These are phyloP conservation scores for Erebia aethiops DNA, from an alignment of 2,888 invertebrate species.

Conservation along the genomic window DNA sequence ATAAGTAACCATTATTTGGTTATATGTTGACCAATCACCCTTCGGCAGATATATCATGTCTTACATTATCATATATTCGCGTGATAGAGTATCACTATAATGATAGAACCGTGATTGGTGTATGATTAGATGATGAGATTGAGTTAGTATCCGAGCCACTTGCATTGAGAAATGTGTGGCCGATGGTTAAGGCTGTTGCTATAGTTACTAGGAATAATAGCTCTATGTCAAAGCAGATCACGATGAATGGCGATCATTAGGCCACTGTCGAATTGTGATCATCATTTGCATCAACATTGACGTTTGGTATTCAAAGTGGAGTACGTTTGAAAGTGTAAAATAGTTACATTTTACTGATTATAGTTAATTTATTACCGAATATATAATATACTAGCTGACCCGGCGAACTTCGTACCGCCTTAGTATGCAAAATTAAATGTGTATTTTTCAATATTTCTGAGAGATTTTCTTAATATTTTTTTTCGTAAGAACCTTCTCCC, in stretches of 20 bases:
- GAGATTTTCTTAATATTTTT: too few relatives aligned
- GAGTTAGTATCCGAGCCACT: slow-evolving; percentile 46
- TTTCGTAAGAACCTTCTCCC: too few relatives aligned
- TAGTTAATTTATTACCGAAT: too few relatives aligned
- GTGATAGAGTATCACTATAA: slow-evolving; percentile 16
- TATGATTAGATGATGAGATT: slow-evolving; percentile 51
- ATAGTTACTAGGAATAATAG: slow-evolving; percentile 49
- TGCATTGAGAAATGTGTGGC: slow-evolving; percentile 50
- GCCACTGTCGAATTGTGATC: slow-evolving; percentile 56
- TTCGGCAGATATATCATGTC: slow-evolving; percentile 10
- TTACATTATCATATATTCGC: slow-evolving; percentile 11
- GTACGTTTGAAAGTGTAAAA: slow-evolving; percentile 22
- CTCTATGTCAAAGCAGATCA: slow-evolving; percentile 70
- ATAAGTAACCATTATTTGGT: too few relatives aligned
- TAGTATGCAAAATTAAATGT: too few relatives aligned
- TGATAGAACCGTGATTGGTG: slow-evolving; percentile 18
- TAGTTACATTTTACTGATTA: too few relatives aligned
- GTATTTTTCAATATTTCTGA: too few relatives aligned
- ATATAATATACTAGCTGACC: too few relatives aligned
- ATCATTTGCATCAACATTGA: slow-evolving; percentile 57
- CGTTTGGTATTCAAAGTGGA: slow-evolving; percentile 34
- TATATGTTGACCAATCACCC: not conserved
- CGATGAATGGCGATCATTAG: slow-evolving; percentile 76
- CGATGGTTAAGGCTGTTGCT: slow-evolving; percentile 49
- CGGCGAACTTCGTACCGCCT: too few relatives aligned